phyloP scores from a whole-genome alignment of 92 coral and sea anemone genomes.

The Actinernus sp. region DNA sequence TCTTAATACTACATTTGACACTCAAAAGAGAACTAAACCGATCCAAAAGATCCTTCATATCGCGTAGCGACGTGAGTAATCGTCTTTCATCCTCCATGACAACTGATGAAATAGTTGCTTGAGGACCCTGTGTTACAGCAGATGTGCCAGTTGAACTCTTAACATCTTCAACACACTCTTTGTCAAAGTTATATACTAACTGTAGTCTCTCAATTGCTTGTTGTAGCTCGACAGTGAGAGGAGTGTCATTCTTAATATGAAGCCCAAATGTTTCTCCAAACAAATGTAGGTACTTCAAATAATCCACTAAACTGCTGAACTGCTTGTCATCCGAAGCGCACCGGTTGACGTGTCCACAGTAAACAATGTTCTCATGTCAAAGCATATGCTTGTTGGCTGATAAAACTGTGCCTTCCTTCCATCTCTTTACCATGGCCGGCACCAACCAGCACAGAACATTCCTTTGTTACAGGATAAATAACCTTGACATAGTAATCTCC shows the following conservation, averaged over 20 bases:
- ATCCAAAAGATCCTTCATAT: constrained; percentile 46
- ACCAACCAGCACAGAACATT: constrained; percentile 55
- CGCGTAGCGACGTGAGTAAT: constrained; percentile 48
- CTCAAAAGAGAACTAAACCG: constrained; percentile 41
- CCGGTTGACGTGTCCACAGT: constrained; percentile 55
- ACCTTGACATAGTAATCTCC: constrained; percentile 65
- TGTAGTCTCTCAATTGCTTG: constrained; percentile 64
- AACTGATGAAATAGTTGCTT: constrained; percentile 61
- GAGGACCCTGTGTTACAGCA: constrained; percentile 60
- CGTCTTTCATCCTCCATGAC: constrained; percentile 58
- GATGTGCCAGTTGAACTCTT: constrained; percentile 26
- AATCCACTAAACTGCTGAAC: constrained; percentile 55
- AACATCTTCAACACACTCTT: constrained; percentile 57
- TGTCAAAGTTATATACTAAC: constrained; percentile 36
- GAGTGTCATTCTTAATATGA: constrained; percentile 42
- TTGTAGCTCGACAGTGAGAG: constrained; percentile 22
- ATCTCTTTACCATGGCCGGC: constrained; percentile 55
- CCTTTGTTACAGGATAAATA: constrained; percentile 22
- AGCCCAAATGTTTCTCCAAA: constrained; percentile 68
- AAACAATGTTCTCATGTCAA: constrained; percentile 35
- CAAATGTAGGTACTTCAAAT: constrained; percentile 53
- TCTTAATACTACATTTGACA: constrained; percentile 49
- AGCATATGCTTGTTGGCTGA: constrained; percentile 61
- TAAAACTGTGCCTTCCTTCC: constrained; percentile 60
- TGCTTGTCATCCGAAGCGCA: constrained; percentile 62